phyloP scores from a whole-genome alignment of 2,113 vertebrate species.

The Platysteira castanea region DNA sequence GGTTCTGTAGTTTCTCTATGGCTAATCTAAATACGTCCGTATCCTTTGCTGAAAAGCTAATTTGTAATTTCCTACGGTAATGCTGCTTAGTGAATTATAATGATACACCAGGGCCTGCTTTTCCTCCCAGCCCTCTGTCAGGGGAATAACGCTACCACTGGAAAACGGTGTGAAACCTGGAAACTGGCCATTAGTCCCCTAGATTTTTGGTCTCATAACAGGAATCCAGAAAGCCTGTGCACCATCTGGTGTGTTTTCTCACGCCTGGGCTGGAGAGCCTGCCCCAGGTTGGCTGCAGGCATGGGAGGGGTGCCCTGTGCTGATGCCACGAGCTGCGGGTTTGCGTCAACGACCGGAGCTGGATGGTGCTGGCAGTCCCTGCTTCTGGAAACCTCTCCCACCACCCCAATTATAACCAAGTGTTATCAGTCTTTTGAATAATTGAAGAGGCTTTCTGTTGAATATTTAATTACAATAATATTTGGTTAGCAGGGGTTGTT shows the following conservation, averaged over 20 bases:
- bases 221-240: neutral
- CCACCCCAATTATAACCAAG: slow-evolving; percentile 47
- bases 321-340: neutral
- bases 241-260: neutral
- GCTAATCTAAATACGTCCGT: neutral
- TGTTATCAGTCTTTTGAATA: slow-evolving; percentile 57
- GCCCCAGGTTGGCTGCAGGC: neutral
- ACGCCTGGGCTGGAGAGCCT: neutral
- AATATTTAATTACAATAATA: slow-evolving; percentile 72
- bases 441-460: slow-evolving; percentile 63
- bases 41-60: slow-evolving; percentile 45
- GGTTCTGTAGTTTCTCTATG: slow-evolving; percentile 9
- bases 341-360: neutral
- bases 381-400: slow-evolving; percentile 41
- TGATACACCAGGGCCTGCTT: neutral
- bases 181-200: neutral
- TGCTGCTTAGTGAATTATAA: neutral
- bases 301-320: neutral
- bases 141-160: neutral
- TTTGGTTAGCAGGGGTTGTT: slow-evolving; percentile 56
- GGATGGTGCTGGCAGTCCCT: neutral
- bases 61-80: slow-evolving; percentile 53
- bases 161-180: slow-evolving; percentile 20
- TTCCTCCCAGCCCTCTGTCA: neutral
- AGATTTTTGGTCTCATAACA: neutral